Base-by-base conservation (phyloP, 2,888 invertebrate genomes). In the Drosophila setosimentum region DNA sequence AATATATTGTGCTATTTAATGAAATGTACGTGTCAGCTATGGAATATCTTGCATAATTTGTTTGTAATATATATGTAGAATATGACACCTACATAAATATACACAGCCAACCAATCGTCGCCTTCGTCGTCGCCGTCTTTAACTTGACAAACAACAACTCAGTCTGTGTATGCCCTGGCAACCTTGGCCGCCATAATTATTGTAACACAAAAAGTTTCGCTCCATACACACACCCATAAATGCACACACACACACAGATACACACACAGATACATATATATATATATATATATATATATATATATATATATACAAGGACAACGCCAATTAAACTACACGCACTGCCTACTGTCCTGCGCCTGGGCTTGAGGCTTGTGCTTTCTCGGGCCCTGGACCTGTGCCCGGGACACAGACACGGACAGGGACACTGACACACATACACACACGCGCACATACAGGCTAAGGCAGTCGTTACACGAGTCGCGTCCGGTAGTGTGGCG, bases 111-210 rank as follows among this genome's bases (percentile, higher is more conserved):
- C 27, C 7, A 55, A 32, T 32, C 21, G 73, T 30, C 68, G 32
- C 32, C 27, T 49, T 64, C 64, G 68, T 29, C 51, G 68, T 48
- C 49, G 77, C 65, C 51, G 74, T 70, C 64, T 65, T 64, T 67
- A 73, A 63, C 62, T 66, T 66, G 70, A 64, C 73, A 76, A 78
- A 58, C 82, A 67, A 77, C 54, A 81, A 67, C 73, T 67, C 61
- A 67, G 78, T 33, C 71, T 33, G 71, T 63, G 48, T 65, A 48
- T 72, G 73, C 55, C 69, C 70, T 65, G 70, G 50, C 70, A 76
- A 83, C 85, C 85, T 85, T 85, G 90, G 89, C 86, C 87, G 86
- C 86, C 89, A 85, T 85, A 85, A 85, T 85, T 85, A 85, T 85
- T 88, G 90, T 90, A 90, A 88, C 80, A 86, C 83, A 86, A 78